phyloP scores from a whole-genome alignment of 1,140 invertebrate genomes.

The Anadara kagoshimensis region DNA sequence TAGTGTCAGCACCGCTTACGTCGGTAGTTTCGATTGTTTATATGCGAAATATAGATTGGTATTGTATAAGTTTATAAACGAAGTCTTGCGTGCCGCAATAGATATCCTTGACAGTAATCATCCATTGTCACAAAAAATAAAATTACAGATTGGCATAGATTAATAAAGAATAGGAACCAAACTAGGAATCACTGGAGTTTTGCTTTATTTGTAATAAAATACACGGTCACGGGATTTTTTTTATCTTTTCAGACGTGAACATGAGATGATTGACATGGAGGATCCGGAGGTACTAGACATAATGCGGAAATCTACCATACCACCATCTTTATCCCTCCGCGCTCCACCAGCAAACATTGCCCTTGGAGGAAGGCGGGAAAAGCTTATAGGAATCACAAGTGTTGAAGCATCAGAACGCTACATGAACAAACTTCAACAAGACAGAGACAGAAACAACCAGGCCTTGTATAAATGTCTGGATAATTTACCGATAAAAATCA shows the following conservation, averaged over 20 bases:
- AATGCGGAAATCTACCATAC: constrained; percentile 25
- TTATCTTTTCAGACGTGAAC: constrained; percentile 20
- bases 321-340: constrained; percentile 19
- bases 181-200: too few species aligned
- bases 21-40: too few species aligned
- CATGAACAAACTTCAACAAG: constrained; percentile 32
- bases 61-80: too few species aligned
- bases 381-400: constrained; percentile 22
- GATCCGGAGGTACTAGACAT: constrained; percentile 16
- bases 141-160: too few species aligned
- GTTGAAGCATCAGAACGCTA: constrained; percentile 30
- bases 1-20: too few species aligned
- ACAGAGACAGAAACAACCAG: constrained; percentile 26
- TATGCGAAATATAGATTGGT: too few species aligned
- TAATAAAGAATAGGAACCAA: too few species aligned
- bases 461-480: constrained; percentile 30
- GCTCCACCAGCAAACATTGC: constrained; percentile 31
- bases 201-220: neutral
- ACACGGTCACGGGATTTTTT: neutral
- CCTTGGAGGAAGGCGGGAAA: neutral
- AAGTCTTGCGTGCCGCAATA: too few species aligned
- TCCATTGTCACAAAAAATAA: too few species aligned
- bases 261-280: constrained; percentile 16
- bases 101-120: too few species aligned
- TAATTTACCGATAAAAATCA: constrained; percentile 39